Evolutionary conservation across 2,888 invertebrate species (phyloP).

Genomic region (Frankliniella intonsa): DNA sequence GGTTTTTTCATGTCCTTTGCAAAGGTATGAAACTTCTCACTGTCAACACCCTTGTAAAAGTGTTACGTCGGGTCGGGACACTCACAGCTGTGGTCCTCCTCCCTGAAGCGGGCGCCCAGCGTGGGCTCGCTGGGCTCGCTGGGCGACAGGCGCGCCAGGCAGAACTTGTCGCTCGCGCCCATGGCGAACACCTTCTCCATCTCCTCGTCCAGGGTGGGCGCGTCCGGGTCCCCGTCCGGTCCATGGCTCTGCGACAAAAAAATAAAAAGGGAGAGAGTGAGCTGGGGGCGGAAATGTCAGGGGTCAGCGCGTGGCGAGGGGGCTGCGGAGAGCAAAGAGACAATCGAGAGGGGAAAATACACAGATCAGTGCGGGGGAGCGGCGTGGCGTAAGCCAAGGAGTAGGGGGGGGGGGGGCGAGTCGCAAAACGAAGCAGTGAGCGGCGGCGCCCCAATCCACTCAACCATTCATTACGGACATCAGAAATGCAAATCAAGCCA

Average conservation of each 20-base stretch:
- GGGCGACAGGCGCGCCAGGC: constrained; percentile 54
- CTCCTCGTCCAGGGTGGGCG: constrained; percentile 75
- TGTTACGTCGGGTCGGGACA: constrained; percentile 24
- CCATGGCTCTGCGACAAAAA: constrained; percentile 41
- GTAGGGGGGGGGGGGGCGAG: no score
- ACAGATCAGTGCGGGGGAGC: no score
- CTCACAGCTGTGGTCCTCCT: constrained; percentile 42
- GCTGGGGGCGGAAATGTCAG: not conserved
- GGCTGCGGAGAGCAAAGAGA: not conserved
- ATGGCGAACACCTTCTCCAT: constrained; percentile 83
- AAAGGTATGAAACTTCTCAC: no score
- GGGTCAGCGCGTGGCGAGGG: not conserved
- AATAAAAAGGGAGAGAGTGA: not conserved
- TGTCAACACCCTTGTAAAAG: no score
- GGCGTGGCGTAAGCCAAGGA: no score
- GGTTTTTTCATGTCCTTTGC: no score
- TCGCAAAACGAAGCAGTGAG: not conserved
- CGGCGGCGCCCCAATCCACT: not conserved
- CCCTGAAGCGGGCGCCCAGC: constrained; percentile 41
- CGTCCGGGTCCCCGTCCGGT: constrained; percentile 55
- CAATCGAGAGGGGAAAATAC: no score
- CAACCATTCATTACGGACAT: not conserved
- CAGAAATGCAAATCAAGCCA: not conserved
- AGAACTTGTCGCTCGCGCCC: constrained; percentile 56
- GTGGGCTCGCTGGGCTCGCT: constrained; percentile 42